Conservation (phyloP, 1,140 invertebrate genomes). For the Cydia amplana region DNA sequence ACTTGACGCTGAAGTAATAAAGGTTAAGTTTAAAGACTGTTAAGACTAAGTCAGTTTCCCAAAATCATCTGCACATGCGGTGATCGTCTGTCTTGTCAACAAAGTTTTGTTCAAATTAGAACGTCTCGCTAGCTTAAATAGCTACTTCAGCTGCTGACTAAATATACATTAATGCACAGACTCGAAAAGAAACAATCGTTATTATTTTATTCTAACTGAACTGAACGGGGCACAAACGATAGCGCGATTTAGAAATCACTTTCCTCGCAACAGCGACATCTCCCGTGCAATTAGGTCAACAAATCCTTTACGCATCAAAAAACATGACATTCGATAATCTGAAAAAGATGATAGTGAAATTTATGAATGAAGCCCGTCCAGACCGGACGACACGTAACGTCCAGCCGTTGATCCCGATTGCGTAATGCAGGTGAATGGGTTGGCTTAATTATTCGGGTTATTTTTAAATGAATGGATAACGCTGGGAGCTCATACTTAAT, state of each 20-base stretch:
- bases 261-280: neutral
- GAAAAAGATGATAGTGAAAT: neutral
- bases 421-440: conserved; percentile 14
- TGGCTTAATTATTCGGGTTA: conserved; percentile 13
- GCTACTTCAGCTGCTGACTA: no score
- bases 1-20: no score
- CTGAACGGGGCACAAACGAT: neutral
- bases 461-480: conserved; percentile 22
- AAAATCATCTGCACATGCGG: no score
- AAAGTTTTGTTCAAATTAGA: no score
- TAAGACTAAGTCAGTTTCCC: no score
- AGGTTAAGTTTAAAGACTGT: no score
- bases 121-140: no score
- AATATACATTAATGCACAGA: no score
- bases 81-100: no score
- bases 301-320: neutral
- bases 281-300: neutral
- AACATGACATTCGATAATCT: neutral
- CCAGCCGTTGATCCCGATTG: conserved; percentile 8
- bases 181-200: no score
- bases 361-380: neutral
- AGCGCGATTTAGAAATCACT: neutral
- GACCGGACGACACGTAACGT: neutral
- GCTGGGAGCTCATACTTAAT: neutral
- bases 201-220: no score